Base-by-base conservation (phyloP, 2,113 vertebrate species). In the Trogon melanurus region DNA sequence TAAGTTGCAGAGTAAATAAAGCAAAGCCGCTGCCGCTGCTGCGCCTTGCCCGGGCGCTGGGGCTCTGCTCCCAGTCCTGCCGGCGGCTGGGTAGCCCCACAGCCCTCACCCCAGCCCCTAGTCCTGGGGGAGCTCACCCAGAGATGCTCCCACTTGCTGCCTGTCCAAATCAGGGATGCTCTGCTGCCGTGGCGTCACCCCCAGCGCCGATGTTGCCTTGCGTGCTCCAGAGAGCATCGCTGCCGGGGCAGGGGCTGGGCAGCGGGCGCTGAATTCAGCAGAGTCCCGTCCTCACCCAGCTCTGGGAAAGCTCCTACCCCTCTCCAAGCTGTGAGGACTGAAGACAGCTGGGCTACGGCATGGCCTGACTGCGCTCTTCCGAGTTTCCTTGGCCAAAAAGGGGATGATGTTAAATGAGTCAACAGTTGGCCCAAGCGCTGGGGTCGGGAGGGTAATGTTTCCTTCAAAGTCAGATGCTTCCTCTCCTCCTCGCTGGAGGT, bases 21-120 rank as follows among this genome's bases (percentile, higher is more conserved):
- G 62, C 61, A 30, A 53, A 87, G 90, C 66, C 1, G 6, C 58
- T 2, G 6, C 41, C 1, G 36, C 36, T 36, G 13, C 54, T 44
- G 2, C 16, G 27, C 71, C 45, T 60, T 8, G 4, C 58, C 38
- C 5, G 16, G 83, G 51, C 7, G 2, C 89, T 38, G 85, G 36
- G 45, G n/a, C 50, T 41, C 18, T 0, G 2, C 10, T 62, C 53
- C 47, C 5, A 8, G 26, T 48, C 74, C 60, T 17, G 5, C 2
- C 0, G 0, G 19, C 15, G 7, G 9, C 12, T 64, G 73, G n/a
- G 22, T 2, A 2, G 16, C 32, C 54, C 44, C 10, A 0, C 27
- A 79, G 47, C 56, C 56, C 21, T 85, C 13, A 1, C 48, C 72
- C 44, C 53, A 29, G 53, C 14, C 27, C 27, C 27, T 25, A 54